Conservation (phyloP, 2,888 invertebrate genomes). For the Drosophila recens region DNA sequence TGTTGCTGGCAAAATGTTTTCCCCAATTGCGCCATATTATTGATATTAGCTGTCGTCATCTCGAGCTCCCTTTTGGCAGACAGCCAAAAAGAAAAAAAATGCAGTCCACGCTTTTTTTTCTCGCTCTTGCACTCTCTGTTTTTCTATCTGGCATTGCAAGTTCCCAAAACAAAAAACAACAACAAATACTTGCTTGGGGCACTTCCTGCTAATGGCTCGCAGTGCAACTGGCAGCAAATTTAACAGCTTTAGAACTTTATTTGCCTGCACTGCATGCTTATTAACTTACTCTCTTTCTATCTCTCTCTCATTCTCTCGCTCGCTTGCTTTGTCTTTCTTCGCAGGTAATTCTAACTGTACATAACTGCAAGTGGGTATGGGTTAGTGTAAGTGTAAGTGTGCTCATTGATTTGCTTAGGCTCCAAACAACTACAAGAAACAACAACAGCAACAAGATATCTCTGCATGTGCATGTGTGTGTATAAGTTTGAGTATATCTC, state of each 20-base stretch:
- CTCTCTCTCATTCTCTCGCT: conserved; percentile 4
- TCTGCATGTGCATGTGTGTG: background rate
- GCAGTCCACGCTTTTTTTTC: conserved; percentile 35
- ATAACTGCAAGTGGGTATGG: conserved; percentile 41
- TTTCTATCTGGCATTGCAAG: conserved; percentile 20
- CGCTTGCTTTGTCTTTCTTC: conserved; percentile 26
- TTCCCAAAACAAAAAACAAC: conserved; percentile 6
- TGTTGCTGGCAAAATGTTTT: conserved; percentile 48
- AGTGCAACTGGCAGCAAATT: conserved; percentile 42
- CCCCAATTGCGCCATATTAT: conserved; percentile 67
- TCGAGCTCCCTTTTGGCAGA: conserved; percentile 49
- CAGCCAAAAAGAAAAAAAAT: conserved; percentile 61
- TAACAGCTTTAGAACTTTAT: conserved; percentile 64
- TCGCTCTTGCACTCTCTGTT: conserved; percentile 12
- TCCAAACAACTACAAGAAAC: conserved; percentile 19
- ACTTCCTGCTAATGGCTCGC: conserved; percentile 52
- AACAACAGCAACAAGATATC: conserved; percentile 29
- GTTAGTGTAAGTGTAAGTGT: conserved; percentile 63
- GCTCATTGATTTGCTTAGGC: conserved; percentile 73
- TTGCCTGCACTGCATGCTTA: conserved; percentile 52
- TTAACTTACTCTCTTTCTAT: conserved; percentile 28
- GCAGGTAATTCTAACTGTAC: conserved; percentile 53
- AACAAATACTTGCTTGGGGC: conserved; percentile 39
- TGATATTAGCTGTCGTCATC: conserved; percentile 55
- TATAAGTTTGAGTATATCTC: conserved; percentile 12